Evolutionary conservation across 2,797 vertebrate species (phyloP).

Genomic region (Pelobates cultripes): DNA sequence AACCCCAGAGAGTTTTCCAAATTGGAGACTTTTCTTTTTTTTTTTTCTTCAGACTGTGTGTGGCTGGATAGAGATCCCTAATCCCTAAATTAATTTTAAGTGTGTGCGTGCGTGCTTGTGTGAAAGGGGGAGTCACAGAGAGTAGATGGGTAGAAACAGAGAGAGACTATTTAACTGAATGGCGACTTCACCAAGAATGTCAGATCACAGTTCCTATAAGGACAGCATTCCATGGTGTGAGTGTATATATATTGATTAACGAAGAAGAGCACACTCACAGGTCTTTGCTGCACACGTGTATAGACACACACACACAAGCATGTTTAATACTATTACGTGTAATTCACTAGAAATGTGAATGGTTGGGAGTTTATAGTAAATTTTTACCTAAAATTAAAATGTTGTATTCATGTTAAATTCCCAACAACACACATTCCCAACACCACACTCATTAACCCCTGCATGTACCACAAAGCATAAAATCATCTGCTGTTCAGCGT

Average conservation of each 20-base stretch:
- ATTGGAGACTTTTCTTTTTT: constrained; percentile 8
- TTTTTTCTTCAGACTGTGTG: constrained; percentile 31
- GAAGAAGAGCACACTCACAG: neutral
- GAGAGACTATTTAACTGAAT: constrained; percentile 19
- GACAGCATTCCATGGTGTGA: neutral
- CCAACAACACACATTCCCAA: too few species aligned
- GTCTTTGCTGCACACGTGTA: neutral
- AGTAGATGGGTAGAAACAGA: constrained; percentile 39
- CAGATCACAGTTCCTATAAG: neutral
- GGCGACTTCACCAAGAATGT: constrained; percentile 16
- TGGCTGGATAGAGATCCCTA: constrained; percentile 37
- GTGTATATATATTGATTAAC: too few species aligned
- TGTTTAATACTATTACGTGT: too few species aligned
- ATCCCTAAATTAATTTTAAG: constrained; percentile 41
- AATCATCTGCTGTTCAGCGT: too few species aligned
- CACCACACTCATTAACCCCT: too few species aligned
- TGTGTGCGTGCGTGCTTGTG: constrained; percentile 21
- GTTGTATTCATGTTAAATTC: too few species aligned
- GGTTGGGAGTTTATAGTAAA: too few species aligned
- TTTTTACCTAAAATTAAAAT: too few species aligned
- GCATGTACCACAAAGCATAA: too few species aligned
- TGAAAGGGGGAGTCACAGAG: constrained; percentile 3
- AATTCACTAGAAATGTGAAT: too few species aligned
- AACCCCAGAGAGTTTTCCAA: constrained; percentile 29
- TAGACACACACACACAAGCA: neutral